Percentiles rank a stretch among this genome's conserved stretches.
phyloP scores from a whole-genome alignment of 2,113 vertebrate species.

The Corythaeola cristata region DNA sequence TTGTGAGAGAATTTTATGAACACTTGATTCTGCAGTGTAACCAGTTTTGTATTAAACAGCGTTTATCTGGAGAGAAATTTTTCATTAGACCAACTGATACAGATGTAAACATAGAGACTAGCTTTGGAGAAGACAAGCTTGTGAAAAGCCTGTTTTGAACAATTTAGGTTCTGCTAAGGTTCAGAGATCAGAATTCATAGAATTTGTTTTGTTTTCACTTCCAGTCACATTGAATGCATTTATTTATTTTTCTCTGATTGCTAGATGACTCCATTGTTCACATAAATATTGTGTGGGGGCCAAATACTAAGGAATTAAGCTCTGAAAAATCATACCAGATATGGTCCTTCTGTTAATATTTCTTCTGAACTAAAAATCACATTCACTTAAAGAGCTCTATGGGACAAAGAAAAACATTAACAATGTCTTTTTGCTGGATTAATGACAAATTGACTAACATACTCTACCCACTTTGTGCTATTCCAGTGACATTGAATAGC shows the following conservation, averaged over 20 bases:
- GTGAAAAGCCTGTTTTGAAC: background rate
- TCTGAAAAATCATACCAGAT: background rate
- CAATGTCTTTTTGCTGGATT: slow-evolving; percentile 37
- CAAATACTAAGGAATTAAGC: background rate
- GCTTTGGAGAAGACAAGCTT: background rate
- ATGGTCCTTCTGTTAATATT: background rate
- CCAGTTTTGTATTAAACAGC: background rate
- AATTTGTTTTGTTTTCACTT: slow-evolving; percentile 13
- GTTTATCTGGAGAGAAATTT: background rate
- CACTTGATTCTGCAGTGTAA: background rate
- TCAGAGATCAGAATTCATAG: slow-evolving; percentile 31
- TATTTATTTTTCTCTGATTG: background rate
- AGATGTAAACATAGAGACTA: background rate
- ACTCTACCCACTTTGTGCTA: background rate
- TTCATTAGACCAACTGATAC: background rate
- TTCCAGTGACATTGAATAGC: slow-evolving; percentile 1
- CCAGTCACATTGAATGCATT: background rate
- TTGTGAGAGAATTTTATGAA: background rate
- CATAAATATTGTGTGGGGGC: background rate
- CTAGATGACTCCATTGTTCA: background rate
- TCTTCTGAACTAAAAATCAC: background rate
- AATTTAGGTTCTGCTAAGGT: slow-evolving; percentile 11
- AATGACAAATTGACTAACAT: slow-evolving; percentile 43
- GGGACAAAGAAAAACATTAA: background rate
- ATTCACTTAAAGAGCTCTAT: background rate